phyloP scores from a whole-genome alignment of 2,113 vertebrate species.

The Bos taurus region DNA sequence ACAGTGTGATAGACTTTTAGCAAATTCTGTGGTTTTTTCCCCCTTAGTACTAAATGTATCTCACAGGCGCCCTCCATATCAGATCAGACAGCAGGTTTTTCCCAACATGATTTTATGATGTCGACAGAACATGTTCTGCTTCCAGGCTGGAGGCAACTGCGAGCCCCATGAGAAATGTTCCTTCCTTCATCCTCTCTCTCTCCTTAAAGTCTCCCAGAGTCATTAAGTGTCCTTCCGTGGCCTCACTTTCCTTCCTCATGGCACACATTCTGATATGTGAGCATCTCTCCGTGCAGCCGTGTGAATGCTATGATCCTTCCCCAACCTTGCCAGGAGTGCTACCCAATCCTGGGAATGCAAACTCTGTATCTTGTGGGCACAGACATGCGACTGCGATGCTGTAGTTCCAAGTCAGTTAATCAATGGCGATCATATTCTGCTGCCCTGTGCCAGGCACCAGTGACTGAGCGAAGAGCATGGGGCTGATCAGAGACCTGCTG shows the following conservation, averaged over 20 bases:
- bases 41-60: not conserved
- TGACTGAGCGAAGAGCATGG: fast-evolving
- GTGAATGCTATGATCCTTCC: fast-evolving
- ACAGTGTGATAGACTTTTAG: not conserved
- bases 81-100: not conserved
- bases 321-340: fast-evolving
- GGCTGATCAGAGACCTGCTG: fast-evolving
- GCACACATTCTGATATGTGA: fast-evolving
- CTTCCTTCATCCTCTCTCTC: not conserved
- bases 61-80: not conserved
- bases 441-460: too few species aligned
- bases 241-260: fast-evolving
- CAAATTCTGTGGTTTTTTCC: fast-evolving
- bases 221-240: not conserved
- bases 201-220: too few species aligned
- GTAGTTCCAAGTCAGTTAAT: not conserved
- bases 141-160: not conserved
- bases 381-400: fast-evolving
- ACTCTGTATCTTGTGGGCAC: not conserved
- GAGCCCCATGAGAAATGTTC: not conserved
- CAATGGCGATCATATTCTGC: fast-evolving
- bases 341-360: fast-evolving
- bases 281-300: fast-evolving
- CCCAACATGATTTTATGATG: not conserved
- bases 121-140: not conserved